phyloP scores from a whole-genome alignment of 2,797 vertebrate genomes.

The Alectoris magna region DNA sequence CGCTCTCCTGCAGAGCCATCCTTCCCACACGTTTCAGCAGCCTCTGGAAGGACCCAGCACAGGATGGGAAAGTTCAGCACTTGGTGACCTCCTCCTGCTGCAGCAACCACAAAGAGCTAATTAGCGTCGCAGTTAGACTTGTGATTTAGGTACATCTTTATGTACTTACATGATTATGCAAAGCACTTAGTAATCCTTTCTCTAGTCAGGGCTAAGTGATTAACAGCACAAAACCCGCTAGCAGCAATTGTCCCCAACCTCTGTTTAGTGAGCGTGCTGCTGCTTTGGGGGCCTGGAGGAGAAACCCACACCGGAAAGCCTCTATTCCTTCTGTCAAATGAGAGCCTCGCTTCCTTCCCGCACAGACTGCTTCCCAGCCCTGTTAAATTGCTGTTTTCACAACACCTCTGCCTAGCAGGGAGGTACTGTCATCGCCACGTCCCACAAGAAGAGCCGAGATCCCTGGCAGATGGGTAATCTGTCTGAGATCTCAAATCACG shows the following conservation, averaged over 20 bases:
- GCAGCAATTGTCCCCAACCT: background rate
- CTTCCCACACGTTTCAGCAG: accelerated
- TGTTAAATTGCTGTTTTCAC: background rate
- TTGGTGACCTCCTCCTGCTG: background rate
- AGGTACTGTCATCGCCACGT: background rate
- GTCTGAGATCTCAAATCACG: background rate
- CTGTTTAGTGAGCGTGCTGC: background rate
- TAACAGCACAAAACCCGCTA: accelerated
- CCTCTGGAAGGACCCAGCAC: background rate
- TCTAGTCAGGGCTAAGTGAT: accelerated
- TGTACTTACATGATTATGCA: accelerated
- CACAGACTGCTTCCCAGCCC: background rate
- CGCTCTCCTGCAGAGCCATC: accelerated
- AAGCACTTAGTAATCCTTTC: background rate
- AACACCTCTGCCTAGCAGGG: background rate
- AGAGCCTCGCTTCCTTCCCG: background rate
- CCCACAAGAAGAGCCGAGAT: background rate
- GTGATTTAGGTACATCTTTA: background rate
- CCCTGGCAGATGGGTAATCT: background rate
- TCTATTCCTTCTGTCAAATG: accelerated
- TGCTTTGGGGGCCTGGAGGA: background rate
- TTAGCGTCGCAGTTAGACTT: background rate
- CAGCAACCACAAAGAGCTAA: background rate
- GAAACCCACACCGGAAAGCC: background rate
- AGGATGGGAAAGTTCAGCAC: background rate